Conservation (phyloP, 2,113 vertebrate genomes). For the Taurulus bubalis region DNA sequence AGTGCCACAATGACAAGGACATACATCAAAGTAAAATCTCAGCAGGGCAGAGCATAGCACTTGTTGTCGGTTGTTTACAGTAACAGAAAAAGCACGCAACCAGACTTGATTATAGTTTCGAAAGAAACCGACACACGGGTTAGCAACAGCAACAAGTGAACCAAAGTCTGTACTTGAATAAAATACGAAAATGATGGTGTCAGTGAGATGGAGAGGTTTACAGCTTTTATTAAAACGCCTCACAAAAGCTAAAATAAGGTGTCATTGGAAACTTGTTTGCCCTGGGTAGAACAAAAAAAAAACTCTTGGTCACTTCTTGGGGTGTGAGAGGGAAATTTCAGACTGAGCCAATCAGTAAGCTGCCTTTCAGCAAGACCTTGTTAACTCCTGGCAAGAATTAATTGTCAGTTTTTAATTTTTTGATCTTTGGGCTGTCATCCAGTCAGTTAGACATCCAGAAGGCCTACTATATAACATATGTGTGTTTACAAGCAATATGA, state of each 20-base stretch:
- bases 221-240: slow-evolving; percentile 19
- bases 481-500: not conserved
- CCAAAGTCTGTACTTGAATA: slow-evolving; percentile 13
- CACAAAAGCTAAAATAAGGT: slow-evolving; percentile 34
- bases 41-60: not conserved
- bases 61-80: not conserved
- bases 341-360: not conserved
- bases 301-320: not conserved
- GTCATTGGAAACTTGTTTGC: slow-evolving; percentile 28
- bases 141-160: slow-evolving; percentile 18
- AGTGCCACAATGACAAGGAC: not conserved
- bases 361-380: not conserved
- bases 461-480: not conserved
- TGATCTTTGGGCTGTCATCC: not conserved
- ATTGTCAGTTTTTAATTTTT: not conserved
- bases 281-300: slow-evolving; percentile 14
- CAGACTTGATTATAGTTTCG: slow-evolving; percentile 2
- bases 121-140: slow-evolving; percentile 25
- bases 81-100: slow-evolving; percentile 4
- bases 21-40: not conserved
- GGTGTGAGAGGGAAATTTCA: slow-evolving; percentile 18
- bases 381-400: not conserved
- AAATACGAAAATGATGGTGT: slow-evolving; percentile 7
- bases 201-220: slow-evolving; percentile 11
- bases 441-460: not conserved